phyloP scores from a whole-genome alignment of 1,140 invertebrate genomes.

The Aphis craccivora region DNA sequence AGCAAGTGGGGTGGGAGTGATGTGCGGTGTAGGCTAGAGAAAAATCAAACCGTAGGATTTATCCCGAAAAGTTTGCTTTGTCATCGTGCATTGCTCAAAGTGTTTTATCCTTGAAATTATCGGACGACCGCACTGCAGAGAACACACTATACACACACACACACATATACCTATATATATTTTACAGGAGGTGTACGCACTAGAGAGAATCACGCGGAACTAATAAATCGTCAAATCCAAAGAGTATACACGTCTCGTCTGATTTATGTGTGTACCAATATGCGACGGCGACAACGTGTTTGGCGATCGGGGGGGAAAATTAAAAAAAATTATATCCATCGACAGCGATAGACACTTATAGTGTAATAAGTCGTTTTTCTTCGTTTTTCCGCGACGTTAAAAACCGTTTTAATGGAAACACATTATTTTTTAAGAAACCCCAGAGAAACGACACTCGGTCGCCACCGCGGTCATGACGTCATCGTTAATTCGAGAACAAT shows the following conservation, averaged over 20 bases:
- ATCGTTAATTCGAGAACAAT: not conserved
- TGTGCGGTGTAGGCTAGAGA: not conserved
- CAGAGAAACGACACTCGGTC: not conserved
- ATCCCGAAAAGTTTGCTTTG: slow-evolving; percentile 33
- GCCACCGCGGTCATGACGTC: not conserved
- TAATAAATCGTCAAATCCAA: slow-evolving; percentile 42
- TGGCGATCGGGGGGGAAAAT: not conserved
- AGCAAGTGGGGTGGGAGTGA: not conserved
- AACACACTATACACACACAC: not conserved
- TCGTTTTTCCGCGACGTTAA: slow-evolving; percentile 12
- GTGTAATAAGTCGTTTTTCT: not conserved
- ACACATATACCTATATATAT: not conserved
- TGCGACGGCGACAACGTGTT: not conserved
- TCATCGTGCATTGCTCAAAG: not conserved
- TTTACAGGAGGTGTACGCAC: not conserved
- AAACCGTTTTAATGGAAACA: not conserved
- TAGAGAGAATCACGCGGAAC: slow-evolving; percentile 28
- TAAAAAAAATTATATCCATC: not conserved
- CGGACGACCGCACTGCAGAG: not conserved
- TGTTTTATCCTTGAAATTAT: slow-evolving; percentile 35
- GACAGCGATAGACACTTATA: not conserved
- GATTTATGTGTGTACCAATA: not conserved
- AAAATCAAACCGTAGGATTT: not conserved
- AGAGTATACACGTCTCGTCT: not conserved
- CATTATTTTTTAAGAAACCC: not conserved